Conservation (phyloP, 2,888 invertebrate species). For the Tineola bisselliella region DNA sequence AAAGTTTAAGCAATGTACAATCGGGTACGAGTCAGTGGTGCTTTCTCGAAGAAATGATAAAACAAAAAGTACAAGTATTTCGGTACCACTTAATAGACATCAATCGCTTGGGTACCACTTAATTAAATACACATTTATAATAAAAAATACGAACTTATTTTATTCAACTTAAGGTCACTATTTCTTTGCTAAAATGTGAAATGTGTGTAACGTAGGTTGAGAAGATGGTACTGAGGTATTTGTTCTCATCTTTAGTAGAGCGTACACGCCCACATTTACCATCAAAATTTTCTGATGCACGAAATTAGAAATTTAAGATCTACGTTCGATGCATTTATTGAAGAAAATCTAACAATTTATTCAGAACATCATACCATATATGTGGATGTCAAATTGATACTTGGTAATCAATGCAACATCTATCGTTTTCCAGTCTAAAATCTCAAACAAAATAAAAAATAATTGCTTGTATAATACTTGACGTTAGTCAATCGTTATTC, state of each 20-base stretch:
- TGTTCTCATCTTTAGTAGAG: constrained; percentile 36
- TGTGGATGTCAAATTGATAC: no score
- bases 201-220: constrained; percentile 4
- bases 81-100: constrained; percentile 23
- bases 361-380: no score
- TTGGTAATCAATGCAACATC: no score
- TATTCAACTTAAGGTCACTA: background rate
- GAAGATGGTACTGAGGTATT: constrained; percentile 20
- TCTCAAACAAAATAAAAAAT: no score
- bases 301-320: background rate
- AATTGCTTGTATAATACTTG: constrained; percentile 20
- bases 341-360: background rate
- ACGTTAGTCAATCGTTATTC: constrained; percentile 19
- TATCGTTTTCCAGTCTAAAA: no score
- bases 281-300: background rate
- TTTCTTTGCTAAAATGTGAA: background rate
- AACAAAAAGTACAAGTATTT: constrained; percentile 16
- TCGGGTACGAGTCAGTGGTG: constrained; percentile 21
- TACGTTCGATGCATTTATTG: background rate
- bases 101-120: constrained; percentile 1
- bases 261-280: constrained; percentile 37
- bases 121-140: background rate
- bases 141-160: background rate
- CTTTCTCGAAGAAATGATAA: constrained; percentile 53
- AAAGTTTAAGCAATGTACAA: constrained; percentile 53